These are phyloP conservation scores for Galeopsomyia nigrocyanea DNA, from an alignment of 2,888 invertebrate genomes.

Conservation along the genomic window DNA sequence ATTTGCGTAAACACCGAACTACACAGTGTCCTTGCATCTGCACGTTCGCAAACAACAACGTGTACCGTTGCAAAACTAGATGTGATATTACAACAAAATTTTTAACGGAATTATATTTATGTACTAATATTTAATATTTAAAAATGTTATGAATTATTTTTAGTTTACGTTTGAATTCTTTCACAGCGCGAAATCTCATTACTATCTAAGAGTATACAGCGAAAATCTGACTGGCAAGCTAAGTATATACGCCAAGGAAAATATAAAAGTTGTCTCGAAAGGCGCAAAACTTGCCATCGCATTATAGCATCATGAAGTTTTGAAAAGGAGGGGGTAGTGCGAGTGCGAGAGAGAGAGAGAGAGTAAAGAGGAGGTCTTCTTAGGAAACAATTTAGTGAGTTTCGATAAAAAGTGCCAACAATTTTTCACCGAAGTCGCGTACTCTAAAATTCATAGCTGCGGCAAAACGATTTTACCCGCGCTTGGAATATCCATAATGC, in stretches of 20 bases:
- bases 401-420: constrained; percentile 15
- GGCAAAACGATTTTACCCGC: not conserved
- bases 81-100: too few relatives aligned
- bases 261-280: not conserved
- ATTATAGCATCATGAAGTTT: constrained; percentile 18
- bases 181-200: too few relatives aligned
- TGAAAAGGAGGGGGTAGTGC: too few relatives aligned
- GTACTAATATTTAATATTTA: not conserved
- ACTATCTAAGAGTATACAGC: not conserved
- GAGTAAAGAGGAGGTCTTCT: not conserved
- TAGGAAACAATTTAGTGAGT: constrained; percentile 17
- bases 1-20: too few relatives aligned
- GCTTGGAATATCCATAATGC: too few relatives aligned
- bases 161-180: too few relatives aligned
- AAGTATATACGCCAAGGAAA: not conserved
- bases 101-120: too few relatives aligned
- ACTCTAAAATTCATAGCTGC: constrained; percentile 4
- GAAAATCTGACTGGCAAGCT: constrained; percentile 22
- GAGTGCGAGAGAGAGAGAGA: not conserved
- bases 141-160: not conserved
- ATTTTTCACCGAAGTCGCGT: not conserved
- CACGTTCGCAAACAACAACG: too few relatives aligned
- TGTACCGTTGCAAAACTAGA: too few relatives aligned
- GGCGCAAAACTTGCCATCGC: constrained; percentile 24
- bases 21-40: too few relatives aligned